These are phyloP conservation scores for Pantherophis alleghaniensis DNA, from an alignment of 2,797 vertebrate genomes.

Conservation along the genomic window DNA sequence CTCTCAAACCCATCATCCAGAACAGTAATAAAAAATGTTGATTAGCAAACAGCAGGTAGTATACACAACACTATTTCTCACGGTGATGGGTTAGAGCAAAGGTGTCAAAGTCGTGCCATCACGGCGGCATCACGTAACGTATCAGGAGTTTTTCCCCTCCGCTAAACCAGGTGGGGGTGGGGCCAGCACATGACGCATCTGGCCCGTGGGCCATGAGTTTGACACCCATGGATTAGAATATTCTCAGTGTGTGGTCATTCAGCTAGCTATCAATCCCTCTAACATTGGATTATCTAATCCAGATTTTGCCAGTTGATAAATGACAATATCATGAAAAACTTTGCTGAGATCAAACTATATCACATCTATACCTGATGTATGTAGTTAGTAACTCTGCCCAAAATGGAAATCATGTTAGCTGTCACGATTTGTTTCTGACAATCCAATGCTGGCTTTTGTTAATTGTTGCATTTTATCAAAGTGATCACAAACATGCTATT, in stretches of 20 bases:
- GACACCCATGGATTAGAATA: background rate
- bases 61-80: background rate
- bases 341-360: background rate
- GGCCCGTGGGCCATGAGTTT: no score
- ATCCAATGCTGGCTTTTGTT: background rate
- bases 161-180: no score
- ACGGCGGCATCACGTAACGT: no score
- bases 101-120: no score
- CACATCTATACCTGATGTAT: background rate
- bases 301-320: background rate
- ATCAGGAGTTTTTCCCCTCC: no score
- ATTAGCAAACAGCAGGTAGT: background rate
- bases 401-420: background rate
- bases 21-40: background rate
- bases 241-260: background rate
- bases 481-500: background rate
- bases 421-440: background rate
- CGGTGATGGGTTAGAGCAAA: background rate
- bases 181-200: no score
- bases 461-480: background rate
- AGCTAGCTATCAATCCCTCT: background rate
- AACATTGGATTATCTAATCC: background rate
- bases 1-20: background rate
- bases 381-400: background rate
- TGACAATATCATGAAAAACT: background rate